Conservation (phyloP, 2,797 vertebrate species). For the Buphagus erythrorhynchus region DNA sequence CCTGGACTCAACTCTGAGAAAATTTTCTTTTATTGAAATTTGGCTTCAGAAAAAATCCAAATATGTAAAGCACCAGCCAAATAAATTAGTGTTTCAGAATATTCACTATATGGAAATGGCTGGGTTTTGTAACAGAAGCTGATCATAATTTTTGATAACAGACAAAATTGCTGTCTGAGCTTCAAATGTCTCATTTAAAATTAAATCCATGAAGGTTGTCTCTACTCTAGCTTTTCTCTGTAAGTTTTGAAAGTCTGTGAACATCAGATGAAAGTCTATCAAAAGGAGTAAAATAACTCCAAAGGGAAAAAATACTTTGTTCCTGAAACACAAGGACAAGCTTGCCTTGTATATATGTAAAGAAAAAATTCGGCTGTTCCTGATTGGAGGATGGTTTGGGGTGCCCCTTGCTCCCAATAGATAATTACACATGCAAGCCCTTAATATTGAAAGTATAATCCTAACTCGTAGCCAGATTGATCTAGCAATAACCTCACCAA, state of each 20-base stretch:
- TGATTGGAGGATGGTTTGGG: background rate
- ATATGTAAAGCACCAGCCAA: background rate
- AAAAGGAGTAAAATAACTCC: background rate
- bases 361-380: background rate
- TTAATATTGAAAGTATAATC: background rate
- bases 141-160: background rate
- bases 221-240: background rate
- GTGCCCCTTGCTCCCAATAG: accelerated
- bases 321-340: background rate
- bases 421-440: background rate
- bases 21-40: background rate
- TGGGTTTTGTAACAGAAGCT: background rate
- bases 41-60: background rate
- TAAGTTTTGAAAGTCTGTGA: background rate
- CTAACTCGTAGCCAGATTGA: background rate
- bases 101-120: background rate
- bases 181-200: background rate
- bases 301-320: background rate
- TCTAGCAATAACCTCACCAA: background rate
- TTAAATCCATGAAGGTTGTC: background rate
- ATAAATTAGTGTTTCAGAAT: background rate
- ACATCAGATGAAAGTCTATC: background rate
- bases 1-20: background rate
- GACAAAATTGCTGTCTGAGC: background rate
- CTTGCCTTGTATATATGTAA: background rate